These are phyloP conservation scores for Campylomormyrus numenius DNA, from an alignment of 2,113 vertebrate species.

Conservation along the genomic window DNA sequence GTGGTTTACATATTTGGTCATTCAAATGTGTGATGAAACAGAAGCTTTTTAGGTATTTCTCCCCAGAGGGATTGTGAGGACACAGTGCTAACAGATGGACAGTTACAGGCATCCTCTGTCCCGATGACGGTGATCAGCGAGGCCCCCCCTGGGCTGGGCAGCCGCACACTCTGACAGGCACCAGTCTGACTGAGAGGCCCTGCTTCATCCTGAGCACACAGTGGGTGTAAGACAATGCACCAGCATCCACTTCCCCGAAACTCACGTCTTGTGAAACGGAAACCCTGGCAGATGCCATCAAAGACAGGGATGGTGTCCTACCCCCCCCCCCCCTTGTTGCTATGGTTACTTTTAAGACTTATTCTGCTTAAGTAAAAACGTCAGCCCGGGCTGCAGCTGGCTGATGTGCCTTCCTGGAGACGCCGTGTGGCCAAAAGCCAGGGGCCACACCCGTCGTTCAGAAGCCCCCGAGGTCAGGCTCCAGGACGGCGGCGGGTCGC, in stretches of 20 bases:
- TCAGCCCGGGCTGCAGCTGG: neutral
- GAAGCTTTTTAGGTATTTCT: neutral
- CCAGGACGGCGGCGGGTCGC: neutral
- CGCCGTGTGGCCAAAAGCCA: neutral
- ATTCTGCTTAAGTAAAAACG: neutral
- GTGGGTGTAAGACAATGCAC: neutral
- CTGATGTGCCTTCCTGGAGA: neutral
- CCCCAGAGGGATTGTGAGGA: neutral
- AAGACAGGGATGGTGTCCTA: constrained; percentile 3
- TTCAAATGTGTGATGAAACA: neutral
- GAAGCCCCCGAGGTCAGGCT: neutral
- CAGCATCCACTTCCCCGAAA: neutral
- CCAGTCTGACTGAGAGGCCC: neutral
- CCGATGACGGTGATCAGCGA: neutral
- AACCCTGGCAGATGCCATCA: constrained; percentile 4
- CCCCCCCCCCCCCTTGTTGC: neutral
- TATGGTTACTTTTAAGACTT: constrained; percentile 21
- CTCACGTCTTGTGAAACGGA: neutral
- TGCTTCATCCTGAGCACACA: neutral
- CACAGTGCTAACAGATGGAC: neutral
- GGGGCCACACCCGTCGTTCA: neutral
- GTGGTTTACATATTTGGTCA: neutral
- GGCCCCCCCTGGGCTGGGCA: neutral
- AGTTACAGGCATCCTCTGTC: neutral
- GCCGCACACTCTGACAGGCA: neutral